Conservation (phyloP, 2,797 vertebrate genomes). For the Heteromormyrus szaboi region DNA sequence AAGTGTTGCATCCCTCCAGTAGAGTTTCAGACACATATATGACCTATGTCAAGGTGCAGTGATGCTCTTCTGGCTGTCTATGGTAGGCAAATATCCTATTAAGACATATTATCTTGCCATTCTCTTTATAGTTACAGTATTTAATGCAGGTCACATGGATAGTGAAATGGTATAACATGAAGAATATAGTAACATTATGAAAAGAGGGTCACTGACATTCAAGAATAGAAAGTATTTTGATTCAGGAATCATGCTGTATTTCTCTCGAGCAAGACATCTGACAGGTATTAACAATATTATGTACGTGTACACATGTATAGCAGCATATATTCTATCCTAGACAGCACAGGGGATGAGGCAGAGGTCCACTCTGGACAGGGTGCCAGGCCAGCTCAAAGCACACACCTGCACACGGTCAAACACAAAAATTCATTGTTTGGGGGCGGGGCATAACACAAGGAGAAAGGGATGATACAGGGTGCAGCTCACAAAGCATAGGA, state of each 20-base stretch:
- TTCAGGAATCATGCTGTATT: background rate
- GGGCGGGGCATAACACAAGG: too few relatives aligned
- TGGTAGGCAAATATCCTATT: background rate
- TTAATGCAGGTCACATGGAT: background rate
- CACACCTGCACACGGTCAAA: background rate
- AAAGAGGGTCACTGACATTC: background rate
- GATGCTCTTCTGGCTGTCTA: background rate
- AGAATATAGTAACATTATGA: background rate
- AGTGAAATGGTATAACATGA: background rate
- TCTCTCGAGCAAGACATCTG: background rate
- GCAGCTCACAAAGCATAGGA: too few relatives aligned
- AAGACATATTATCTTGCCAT: background rate
- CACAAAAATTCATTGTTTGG: too few relatives aligned
- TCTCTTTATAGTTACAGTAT: background rate
- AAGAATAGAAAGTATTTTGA: background rate
- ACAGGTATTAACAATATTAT: background rate
- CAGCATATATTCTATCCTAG: background rate
- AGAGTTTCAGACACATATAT: background rate
- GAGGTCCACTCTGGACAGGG: background rate
- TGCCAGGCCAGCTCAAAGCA: background rate
- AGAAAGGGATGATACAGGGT: too few relatives aligned
- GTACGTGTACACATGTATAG: too few relatives aligned
- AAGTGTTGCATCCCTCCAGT: background rate
- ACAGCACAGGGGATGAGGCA: background rate
- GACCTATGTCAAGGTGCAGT: background rate